These are phyloP conservation scores for Perizoma flavofasciatum DNA, from an alignment of 2,888 invertebrate genomes.

Conservation along the genomic window DNA sequence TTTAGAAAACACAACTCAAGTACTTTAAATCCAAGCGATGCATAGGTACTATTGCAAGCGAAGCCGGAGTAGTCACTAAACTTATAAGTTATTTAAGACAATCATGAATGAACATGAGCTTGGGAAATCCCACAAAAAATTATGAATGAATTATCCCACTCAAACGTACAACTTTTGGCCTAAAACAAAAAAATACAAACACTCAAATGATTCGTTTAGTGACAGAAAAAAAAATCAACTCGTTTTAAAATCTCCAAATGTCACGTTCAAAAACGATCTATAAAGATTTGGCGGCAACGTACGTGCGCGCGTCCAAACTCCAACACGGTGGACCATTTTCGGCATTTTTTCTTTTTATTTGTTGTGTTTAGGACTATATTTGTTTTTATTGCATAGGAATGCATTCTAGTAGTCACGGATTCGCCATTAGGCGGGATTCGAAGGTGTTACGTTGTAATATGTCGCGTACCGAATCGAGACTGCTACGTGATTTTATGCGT, in stretches of 20 bases:
- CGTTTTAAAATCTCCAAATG: constrained; percentile 50
- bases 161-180: constrained; percentile 5
- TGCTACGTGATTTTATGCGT: constrained; percentile 32
- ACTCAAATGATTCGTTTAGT: constrained; percentile 53
- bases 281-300: constrained; percentile 67
- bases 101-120: neutral
- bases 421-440: constrained; percentile 68
- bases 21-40: too few species aligned
- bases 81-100: too few species aligned
- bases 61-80: too few species aligned
- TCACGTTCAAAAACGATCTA: constrained; percentile 82
- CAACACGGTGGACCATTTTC: constrained; percentile 34
- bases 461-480: constrained; percentile 39
- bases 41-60: too few species aligned
- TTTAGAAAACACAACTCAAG: too few species aligned
- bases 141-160: neutral
- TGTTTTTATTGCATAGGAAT: constrained; percentile 77
- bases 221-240: constrained; percentile 45
- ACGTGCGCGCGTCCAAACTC: constrained; percentile 58
- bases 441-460: constrained; percentile 43
- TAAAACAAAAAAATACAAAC: constrained; percentile 40
- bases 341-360: constrained; percentile 69
- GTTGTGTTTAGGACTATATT: constrained; percentile 72
- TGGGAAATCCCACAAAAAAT: neutral
- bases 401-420: constrained; percentile 75